phyloP scores from a whole-genome alignment of 2,888 invertebrate genomes.

The Entomobrya proxima region DNA sequence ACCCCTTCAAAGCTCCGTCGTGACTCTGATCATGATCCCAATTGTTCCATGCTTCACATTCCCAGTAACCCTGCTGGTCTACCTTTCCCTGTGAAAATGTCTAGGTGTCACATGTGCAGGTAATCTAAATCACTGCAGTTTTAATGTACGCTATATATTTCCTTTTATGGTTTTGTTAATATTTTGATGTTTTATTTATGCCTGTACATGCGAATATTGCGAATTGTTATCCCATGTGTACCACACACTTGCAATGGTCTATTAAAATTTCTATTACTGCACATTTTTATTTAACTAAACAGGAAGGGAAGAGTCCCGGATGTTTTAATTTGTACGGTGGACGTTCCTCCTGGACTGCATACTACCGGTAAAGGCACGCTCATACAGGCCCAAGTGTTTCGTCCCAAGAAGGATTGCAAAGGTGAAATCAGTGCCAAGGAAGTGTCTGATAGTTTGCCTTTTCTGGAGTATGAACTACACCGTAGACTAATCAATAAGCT shows the following conservation, averaged over 20 bases:
- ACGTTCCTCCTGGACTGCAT: constrained; percentile 86
- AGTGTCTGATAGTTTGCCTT: constrained; percentile 95
- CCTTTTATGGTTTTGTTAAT: neutral
- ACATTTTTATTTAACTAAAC: too few relatives aligned
- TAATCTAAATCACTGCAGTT: constrained; percentile 75
- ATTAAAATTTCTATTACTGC: too few relatives aligned
- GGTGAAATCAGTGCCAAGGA: constrained; percentile 94
- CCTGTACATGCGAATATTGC: too few relatives aligned
- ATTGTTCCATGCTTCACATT: constrained; percentile 85
- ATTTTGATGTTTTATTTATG: too few relatives aligned
- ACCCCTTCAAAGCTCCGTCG: constrained; percentile 63
- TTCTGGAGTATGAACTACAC: constrained; percentile 96
- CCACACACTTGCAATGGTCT: too few relatives aligned
- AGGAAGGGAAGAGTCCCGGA: constrained; percentile 93
- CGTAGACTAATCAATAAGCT: constrained; percentile 92
- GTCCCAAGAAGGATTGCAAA: constrained; percentile 86
- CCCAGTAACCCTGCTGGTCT: constrained; percentile 86
- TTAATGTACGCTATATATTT: neutral
- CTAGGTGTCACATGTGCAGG: constrained; percentile 86
- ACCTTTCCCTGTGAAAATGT: constrained; percentile 85
- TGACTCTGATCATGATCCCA: constrained; percentile 74
- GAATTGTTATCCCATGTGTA: too few relatives aligned
- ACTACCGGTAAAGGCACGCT: constrained; percentile 85
- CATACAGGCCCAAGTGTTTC: constrained; percentile 86
- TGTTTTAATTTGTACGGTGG: constrained; percentile 91